Evolutionary conservation across 1,140 invertebrate genomes (phyloP).

Genomic region (Drosophila grimshawi): DNA sequence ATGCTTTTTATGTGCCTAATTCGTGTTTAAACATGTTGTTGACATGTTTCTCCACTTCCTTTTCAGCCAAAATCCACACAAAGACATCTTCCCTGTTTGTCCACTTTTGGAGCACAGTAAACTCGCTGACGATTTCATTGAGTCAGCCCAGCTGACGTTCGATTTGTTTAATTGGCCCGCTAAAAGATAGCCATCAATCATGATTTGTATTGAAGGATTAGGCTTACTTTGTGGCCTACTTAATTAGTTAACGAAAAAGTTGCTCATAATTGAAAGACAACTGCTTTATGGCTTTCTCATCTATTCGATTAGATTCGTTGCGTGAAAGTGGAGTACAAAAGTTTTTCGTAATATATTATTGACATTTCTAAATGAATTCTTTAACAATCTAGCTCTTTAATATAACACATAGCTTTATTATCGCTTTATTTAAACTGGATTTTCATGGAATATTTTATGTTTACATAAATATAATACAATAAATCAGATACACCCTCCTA

Average conservation of each 20-base stretch:
- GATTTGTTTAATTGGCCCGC: constrained; percentile 79
- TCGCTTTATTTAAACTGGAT: background rate
- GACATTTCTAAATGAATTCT: too few relatives aligned
- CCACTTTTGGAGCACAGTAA: constrained; percentile 10
- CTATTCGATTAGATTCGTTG: constrained; percentile 1
- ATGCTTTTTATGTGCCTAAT: constrained; percentile 79
- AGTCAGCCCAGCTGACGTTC: constrained; percentile 54
- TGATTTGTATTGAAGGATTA: constrained; percentile 25
- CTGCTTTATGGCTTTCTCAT: constrained; percentile 16
- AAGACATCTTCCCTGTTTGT: constrained; percentile 16
- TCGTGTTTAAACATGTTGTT: constrained; percentile 81
- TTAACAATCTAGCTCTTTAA: too few relatives aligned
- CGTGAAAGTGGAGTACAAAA: constrained; percentile 1
- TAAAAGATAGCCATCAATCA: constrained; percentile 78
- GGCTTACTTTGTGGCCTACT: constrained; percentile 28
- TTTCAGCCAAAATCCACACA: constrained; percentile 20
- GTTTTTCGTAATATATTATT: background rate
- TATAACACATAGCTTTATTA: too few relatives aligned
- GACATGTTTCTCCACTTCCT: constrained; percentile 56
- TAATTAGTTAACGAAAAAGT: constrained; percentile 53
- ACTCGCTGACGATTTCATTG: constrained; percentile 28
- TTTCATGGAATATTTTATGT: background rate
- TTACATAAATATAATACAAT: background rate
- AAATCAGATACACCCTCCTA: constrained; percentile 12
- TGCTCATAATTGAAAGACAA: constrained; percentile 8